Evolutionary conservation across 2,797 vertebrate genomes (phyloP).

Genomic region (Cynopterus sphinx): DNA sequence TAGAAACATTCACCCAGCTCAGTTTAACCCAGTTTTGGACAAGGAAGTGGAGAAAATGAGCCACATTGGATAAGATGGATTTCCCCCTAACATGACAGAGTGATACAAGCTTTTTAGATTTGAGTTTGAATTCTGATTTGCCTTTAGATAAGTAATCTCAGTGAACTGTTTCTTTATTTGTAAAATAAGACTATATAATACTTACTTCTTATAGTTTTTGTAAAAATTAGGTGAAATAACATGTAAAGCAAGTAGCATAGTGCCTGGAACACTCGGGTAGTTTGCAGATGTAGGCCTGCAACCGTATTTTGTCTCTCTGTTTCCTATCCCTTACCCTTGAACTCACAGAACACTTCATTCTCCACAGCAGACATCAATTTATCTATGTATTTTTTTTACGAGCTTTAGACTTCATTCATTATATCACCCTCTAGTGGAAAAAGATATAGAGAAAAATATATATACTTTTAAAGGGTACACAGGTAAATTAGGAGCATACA

Average conservation of each 20-base stretch:
- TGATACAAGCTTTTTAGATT: neutral
- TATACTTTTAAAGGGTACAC: neutral
- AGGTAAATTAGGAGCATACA: neutral
- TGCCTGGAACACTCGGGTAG: neutral
- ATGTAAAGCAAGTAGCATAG: neutral
- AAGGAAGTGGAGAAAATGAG: neutral
- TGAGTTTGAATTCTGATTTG: neutral
- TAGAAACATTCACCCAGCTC: neutral
- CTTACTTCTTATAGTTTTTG: neutral
- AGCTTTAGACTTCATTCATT: neutral
- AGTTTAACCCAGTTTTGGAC: neutral
- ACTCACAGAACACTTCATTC: neutral
- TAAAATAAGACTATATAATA: neutral
- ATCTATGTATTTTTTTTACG: neutral
- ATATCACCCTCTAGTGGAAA: constrained; percentile 44
- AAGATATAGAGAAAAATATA: constrained; percentile 5
- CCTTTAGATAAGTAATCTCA: neutral
- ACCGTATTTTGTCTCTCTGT: neutral
- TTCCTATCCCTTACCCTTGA: neutral
- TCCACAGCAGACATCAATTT: neutral
- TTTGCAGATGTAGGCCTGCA: neutral
- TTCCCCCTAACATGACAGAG: neutral
- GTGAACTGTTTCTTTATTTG: neutral
- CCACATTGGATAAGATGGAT: neutral
- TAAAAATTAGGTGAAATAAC: constrained; percentile 34